Conservation (phyloP, 2,113 vertebrate genomes). For the Lonchura striata region DNA sequence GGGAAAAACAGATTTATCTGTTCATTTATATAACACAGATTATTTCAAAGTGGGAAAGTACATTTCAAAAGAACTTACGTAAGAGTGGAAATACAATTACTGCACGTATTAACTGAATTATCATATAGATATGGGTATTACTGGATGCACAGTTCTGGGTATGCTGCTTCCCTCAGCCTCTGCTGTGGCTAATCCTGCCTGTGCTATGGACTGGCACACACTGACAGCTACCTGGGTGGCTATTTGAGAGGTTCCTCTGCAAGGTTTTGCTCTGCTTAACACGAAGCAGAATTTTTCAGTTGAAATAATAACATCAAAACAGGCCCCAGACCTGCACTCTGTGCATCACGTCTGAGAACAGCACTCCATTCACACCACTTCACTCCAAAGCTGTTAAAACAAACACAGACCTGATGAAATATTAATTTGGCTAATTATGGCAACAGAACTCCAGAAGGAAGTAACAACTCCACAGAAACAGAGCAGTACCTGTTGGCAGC, state of each 20-base stretch:
- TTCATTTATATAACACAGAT: background rate
- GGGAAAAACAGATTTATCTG: background rate
- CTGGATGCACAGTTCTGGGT: background rate
- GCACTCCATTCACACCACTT: background rate
- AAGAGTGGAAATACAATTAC: background rate
- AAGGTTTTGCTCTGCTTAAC: background rate
- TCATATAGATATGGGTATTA: background rate
- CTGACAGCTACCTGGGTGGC: background rate
- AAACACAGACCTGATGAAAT: background rate
- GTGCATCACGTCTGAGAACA: rapidly evolving
- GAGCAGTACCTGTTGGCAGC: background rate
- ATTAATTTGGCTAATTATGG: conserved; percentile 4
- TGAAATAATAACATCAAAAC: background rate
- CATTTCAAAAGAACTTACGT: background rate
- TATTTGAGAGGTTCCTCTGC: background rate
- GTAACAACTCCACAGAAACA: background rate
- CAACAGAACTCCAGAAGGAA: background rate
- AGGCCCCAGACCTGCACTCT: background rate
- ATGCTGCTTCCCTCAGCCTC: background rate
- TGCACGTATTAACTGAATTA: background rate
- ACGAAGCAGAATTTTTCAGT: background rate
- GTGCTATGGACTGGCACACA: rapidly evolving
- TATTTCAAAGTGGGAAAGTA: conserved; percentile 5
- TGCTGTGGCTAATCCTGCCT: background rate
- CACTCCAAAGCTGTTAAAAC: background rate